These are phyloP conservation scores for Nemotelus nigrinus DNA, from an alignment of 2,888 invertebrate genomes.

Conservation along the genomic window DNA sequence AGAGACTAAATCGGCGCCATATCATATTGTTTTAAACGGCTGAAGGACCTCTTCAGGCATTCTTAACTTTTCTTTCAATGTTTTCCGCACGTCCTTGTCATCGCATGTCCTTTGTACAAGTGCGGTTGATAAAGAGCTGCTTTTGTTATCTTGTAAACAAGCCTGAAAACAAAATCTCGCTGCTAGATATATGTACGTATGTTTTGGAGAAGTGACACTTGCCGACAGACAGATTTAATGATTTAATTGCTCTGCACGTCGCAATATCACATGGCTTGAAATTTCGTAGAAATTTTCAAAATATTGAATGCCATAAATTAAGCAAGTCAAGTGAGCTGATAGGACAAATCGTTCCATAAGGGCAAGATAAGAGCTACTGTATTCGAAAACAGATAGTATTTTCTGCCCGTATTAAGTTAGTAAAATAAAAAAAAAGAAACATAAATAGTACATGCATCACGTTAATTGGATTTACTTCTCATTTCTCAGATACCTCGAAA, in stretches of 20 bases:
- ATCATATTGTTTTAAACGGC: constrained; percentile 47
- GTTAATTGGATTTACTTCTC: too few species aligned
- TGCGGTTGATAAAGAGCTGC: constrained; percentile 53
- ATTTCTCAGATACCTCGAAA: too few species aligned
- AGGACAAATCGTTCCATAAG: not conserved
- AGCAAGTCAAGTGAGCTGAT: not conserved
- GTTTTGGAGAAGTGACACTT: not conserved
- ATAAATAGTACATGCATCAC: too few species aligned
- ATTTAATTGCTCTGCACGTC: constrained; percentile 39
- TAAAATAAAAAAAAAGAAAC: too few species aligned
- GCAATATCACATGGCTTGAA: constrained; percentile 25
- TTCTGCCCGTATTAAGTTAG: too few species aligned
- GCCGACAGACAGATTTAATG: constrained; percentile 44
- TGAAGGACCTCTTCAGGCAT: constrained; percentile 24
- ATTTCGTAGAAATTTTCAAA: constrained; percentile 26
- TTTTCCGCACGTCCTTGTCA: constrained; percentile 48
- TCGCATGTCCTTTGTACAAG: constrained; percentile 51
- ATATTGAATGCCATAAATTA: constrained; percentile 26
- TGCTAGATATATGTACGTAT: constrained; percentile 4
- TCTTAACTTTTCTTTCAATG: constrained; percentile 48
- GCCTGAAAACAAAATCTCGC: constrained; percentile 30
- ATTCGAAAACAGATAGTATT: too few species aligned
- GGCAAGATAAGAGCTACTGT: not conserved
- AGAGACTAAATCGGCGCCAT: constrained; percentile 46
- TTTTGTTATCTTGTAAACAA: constrained; percentile 47